These are phyloP conservation scores for Scartelaos histophorus DNA, from an alignment of 2,113 vertebrate genomes.

Conservation along the genomic window DNA sequence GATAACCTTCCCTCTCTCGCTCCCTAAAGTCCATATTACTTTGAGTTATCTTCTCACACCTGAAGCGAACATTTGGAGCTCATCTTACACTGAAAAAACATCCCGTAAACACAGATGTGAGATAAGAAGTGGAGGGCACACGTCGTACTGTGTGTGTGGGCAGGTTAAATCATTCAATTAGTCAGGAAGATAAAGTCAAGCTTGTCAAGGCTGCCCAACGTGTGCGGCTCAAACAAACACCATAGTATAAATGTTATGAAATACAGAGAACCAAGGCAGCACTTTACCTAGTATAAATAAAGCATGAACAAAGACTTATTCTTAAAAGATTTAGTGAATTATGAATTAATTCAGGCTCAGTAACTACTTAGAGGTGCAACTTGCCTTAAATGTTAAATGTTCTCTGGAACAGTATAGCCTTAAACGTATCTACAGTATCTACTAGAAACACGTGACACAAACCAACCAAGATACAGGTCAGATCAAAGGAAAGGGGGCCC, in stretches of 20 bases:
- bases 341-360: too few relatives aligned
- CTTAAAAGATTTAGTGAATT: too few relatives aligned
- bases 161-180: constrained; percentile 1
- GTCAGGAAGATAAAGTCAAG: background rate
- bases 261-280: background rate
- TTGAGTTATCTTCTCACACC: constrained; percentile 27
- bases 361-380: too few relatives aligned
- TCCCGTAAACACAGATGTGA: background rate
- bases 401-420: too few relatives aligned
- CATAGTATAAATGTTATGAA: background rate
- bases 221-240: background rate
- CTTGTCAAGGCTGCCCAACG: background rate
- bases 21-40: constrained; percentile 20
- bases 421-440: too few relatives aligned
- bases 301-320: too few relatives aligned
- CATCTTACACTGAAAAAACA: background rate
- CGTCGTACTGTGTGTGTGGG: constrained; percentile 1
- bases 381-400: too few relatives aligned
- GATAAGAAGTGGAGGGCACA: background rate
- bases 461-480: too few relatives aligned
- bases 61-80: constrained; percentile 23
- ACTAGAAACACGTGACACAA: too few relatives aligned
- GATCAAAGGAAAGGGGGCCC: too few relatives aligned
- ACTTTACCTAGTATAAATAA: too few relatives aligned
- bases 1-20: constrained; percentile 14